Evolutionary conservation across 1,140 invertebrate genomes (phyloP).

Genomic region (Melanaphis sacchari): DNA sequence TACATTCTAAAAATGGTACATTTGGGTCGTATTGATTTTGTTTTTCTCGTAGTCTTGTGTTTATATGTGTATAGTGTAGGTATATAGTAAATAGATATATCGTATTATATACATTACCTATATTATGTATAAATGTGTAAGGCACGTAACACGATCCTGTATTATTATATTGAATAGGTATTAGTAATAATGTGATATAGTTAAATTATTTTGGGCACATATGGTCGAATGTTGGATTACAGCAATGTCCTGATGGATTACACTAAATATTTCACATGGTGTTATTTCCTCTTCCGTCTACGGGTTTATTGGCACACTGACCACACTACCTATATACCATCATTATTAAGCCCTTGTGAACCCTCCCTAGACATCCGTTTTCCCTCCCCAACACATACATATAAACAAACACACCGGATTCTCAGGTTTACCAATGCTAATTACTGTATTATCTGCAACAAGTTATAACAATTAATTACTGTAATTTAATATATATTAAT

Average conservation of each 20-base stretch:
- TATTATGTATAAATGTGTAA: not conserved
- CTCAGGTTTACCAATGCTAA: not conserved
- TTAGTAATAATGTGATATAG: not conserved
- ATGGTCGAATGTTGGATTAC: conserved; percentile 24
- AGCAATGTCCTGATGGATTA: conserved; percentile 41
- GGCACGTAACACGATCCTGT: not conserved
- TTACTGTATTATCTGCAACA: not conserved
- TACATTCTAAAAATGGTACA: too few relatives aligned
- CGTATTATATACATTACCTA: not conserved
- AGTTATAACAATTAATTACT: not conserved
- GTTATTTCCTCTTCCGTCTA: not conserved
- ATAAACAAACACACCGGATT: not conserved
- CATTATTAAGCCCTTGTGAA: not conserved
- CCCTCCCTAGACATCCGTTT: not conserved
- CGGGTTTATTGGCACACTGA: not conserved
- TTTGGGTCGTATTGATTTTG: too few relatives aligned
- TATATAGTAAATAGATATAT: too few relatives aligned
- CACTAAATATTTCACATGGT: not conserved
- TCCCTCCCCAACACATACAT: not conserved
- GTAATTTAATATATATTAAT: not conserved
- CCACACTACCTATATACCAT: not conserved
- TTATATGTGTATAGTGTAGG: too few relatives aligned
- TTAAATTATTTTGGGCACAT: not conserved
- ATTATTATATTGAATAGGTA: not conserved
- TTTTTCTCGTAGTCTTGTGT: too few relatives aligned